These are phyloP conservation scores for Phataginus tetradactyla DNA, from an alignment of 2,797 vertebrate genomes.

Conservation along the genomic window DNA sequence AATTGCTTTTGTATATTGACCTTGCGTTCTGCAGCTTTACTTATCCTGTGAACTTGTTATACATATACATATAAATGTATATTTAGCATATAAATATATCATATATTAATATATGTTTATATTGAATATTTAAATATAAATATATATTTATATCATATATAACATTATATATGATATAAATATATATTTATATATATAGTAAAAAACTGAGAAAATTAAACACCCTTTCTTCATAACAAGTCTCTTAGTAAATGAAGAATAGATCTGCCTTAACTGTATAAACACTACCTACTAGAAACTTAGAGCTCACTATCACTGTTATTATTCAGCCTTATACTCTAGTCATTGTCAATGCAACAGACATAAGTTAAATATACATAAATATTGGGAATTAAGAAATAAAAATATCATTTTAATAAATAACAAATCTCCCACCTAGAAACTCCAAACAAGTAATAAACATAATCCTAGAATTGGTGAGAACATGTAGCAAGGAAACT, in stretches of 20 bases:
- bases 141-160: too few relatives aligned
- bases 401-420: neutral
- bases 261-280: neutral
- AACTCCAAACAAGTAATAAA: neutral
- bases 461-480: neutral
- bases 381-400: neutral
- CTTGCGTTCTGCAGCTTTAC: neutral
- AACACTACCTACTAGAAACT: neutral
- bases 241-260: neutral
- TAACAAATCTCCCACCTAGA: neutral
- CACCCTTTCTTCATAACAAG: neutral
- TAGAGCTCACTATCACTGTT: neutral
- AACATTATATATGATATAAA: too few relatives aligned
- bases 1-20: neutral
- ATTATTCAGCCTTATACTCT: neutral
- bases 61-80: too few relatives aligned
- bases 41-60: neutral
- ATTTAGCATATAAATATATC: too few relatives aligned
- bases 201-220: neutral
- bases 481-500: neutral
- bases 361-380: neutral
- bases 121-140: too few relatives aligned
- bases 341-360: neutral
- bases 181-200: neutral
- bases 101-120: too few relatives aligned